A percentile compares a stretch with the other conserved stretches of the same genome.
Evolutionary conservation across 2,888 invertebrate genomes (phyloP).

Genomic region (Epistrophella euchroma): DNA sequence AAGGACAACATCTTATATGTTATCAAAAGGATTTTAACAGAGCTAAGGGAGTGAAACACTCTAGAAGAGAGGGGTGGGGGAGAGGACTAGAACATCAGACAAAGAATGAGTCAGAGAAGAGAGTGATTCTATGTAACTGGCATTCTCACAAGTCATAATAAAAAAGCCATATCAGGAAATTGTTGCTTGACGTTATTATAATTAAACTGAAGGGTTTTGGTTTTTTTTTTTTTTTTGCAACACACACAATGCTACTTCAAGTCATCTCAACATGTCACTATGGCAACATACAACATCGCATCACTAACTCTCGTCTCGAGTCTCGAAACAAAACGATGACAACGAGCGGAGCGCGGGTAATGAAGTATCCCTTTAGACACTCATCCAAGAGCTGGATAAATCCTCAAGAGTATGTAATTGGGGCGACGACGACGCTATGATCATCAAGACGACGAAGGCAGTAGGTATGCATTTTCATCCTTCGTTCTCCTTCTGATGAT

Average conservation of each 20-base stretch:
- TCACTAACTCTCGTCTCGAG: slow-evolving; percentile 1
- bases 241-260: slow-evolving; percentile 64
- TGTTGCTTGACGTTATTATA: slow-evolving; percentile 76
- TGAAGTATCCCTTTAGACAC: slow-evolving; percentile 35
- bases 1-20: slow-evolving; percentile 58
- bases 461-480: not conserved
- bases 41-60: not conserved
- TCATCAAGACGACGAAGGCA: not conserved
- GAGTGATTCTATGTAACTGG: slow-evolving; percentile 48
- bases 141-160: slow-evolving; percentile 64
- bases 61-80: not conserved
- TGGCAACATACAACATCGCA: slow-evolving; percentile 30
- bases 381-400: slow-evolving; percentile 7
- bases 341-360: slow-evolving; percentile 49
- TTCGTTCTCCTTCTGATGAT: not conserved
- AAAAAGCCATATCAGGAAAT: slow-evolving; percentile 75
- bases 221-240: slow-evolving; percentile 38
- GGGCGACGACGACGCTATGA: not conserved
- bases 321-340: slow-evolving; percentile 19
- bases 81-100: not conserved
- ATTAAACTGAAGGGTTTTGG: slow-evolving; percentile 74
- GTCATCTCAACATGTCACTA: slow-evolving; percentile 62
- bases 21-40: slow-evolving; percentile 68
- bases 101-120: not conserved
- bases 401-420: slow-evolving; percentile 48